phyloP scores from a whole-genome alignment of 2,888 invertebrate genomes.

The Troides oblongomaculatus region DNA sequence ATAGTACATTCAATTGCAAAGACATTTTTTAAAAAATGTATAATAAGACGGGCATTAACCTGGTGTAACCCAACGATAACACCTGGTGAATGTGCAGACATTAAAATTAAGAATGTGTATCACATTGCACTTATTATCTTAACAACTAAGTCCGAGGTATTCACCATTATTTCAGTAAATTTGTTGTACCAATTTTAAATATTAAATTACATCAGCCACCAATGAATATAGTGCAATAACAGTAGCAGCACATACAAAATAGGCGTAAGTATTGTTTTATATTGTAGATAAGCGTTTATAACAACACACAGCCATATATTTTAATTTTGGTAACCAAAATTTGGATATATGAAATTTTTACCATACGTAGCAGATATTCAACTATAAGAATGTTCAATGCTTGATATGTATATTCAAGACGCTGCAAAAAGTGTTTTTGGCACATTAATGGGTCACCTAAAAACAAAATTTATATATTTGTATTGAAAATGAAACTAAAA shows the following conservation, averaged over 20 bases:
- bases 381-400: conserved; percentile 82
- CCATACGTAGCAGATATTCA: conserved; percentile 78
- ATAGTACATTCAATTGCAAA: not conserved
- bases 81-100: too few relatives aligned
- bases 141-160: not conserved
- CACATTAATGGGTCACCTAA: conserved; percentile 59
- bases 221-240: not conserved
- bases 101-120: too few relatives aligned
- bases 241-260: too few relatives aligned
- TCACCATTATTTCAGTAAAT: not conserved
- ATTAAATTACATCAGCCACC: not conserved
- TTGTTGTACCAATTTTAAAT: not conserved
- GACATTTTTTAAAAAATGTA: too few relatives aligned
- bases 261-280: too few relatives aligned
- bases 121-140: not conserved
- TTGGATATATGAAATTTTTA: conserved; percentile 39
- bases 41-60: too few relatives aligned
- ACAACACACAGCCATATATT: not conserved
- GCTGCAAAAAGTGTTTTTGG: conserved; percentile 63
- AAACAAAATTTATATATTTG: conserved; percentile 28
- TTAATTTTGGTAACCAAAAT: not conserved
- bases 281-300: not conserved
- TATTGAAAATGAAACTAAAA: not conserved
- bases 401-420: conserved; percentile 75
- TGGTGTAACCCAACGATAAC: too few relatives aligned